These are phyloP conservation scores for Thunnus albacares DNA, from an alignment of 2,797 vertebrate species.

Conservation along the genomic window DNA sequence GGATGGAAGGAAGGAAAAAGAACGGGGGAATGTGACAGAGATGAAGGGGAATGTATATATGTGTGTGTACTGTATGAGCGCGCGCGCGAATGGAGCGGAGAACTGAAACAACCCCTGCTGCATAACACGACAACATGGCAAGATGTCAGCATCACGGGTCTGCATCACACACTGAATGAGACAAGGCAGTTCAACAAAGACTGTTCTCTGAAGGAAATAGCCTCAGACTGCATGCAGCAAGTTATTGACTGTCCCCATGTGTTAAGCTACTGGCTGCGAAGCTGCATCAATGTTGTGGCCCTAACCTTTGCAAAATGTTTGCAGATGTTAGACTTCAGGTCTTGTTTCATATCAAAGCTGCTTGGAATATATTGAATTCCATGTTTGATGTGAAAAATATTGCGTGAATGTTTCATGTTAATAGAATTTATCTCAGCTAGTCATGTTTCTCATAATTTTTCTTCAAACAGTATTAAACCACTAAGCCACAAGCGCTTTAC, in stretches of 20 bases:
- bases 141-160: background rate
- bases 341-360: background rate
- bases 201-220: background rate
- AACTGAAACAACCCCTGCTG: slow-evolving; percentile 16
- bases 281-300: background rate
- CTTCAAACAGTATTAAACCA: background rate
- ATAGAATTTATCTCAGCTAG: no score
- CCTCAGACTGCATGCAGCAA: background rate
- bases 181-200: background rate
- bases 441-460: background rate
- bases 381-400: background rate
- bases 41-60: slow-evolving; percentile 5
- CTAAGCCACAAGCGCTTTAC: background rate
- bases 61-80: background rate
- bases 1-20: slow-evolving; percentile 12
- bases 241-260: background rate
- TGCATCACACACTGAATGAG: background rate
- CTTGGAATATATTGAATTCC: background rate
- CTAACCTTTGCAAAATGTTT: background rate
- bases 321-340: background rate
- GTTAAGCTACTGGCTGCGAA: background rate
- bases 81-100: background rate
- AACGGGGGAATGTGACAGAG: background rate
- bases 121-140: background rate
- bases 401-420: no score